Base-by-base conservation (phyloP, 1,140 invertebrate species). In the Solenopsis invicta region DNA sequence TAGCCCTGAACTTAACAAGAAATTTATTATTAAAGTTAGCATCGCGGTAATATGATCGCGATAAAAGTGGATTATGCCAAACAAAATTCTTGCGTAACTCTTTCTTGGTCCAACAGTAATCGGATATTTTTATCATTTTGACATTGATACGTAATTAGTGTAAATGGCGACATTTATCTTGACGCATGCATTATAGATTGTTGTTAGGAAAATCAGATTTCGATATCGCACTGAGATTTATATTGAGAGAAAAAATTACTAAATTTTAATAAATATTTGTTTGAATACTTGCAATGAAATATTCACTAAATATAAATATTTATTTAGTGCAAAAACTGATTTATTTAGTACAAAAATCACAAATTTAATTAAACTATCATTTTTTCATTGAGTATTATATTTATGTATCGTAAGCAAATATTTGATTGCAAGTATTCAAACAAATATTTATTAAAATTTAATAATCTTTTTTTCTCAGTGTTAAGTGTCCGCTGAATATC, bases 21-120 rank as follows among this genome's bases (percentile, higher is more conserved):
- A 59, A 78, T 78, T 78, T 56, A 72, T 82, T 56, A 59, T 45
- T 45, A 41, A 52, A 80, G 12, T 59, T 72, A 82, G 9, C n/a
- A 24, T 80, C 34, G n/a, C 48, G 52, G 6, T 72, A 82, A 56
- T 56, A 34, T 13, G 29, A 24, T 18, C 6, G 45, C 4, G 41
- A 0, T 21, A 77, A 45, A 37, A 52, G 34, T 24, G 18, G 9
- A 10, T 18, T 10, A 13, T 48, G 5, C 69, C n/a, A 6, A 12
- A 66, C 18, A 4, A 52, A 67, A 52, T 67, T 52, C 8, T 24
- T 80, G 21, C 50, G 34, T 52, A 45, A 45, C 16, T 34, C 12
- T 41, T 52, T 74, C 6, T 77, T 29, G 24, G 3, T 29, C 37
- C 21, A 34, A 56, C 50, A 10, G 13, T 45, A 24, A 59, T 16